Evolutionary conservation across 2,888 invertebrate species (phyloP).

Genomic region (Eupelmus urozonus): DNA sequence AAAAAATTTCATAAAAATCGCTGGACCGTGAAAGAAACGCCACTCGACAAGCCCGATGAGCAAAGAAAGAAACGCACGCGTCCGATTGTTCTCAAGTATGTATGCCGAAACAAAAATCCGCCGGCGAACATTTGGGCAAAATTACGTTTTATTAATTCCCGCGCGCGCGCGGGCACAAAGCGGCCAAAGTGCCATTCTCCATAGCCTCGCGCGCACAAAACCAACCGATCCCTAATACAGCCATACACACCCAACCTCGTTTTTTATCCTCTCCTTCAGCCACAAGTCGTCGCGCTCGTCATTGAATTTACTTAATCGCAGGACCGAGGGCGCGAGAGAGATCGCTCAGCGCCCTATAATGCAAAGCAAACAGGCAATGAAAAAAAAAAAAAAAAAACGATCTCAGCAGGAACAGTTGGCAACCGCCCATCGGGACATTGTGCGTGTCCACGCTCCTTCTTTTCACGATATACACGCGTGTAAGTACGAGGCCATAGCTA

Average conservation of each 20-base stretch:
- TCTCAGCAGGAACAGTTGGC: slow-evolving; percentile 74
- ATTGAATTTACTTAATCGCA: slow-evolving; percentile 58
- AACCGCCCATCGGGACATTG: slow-evolving; percentile 76
- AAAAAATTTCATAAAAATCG: slow-evolving; percentile 12
- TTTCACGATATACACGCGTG: slow-evolving; percentile 41
- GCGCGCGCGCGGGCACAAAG: slow-evolving; percentile 4
- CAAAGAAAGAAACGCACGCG: not conserved
- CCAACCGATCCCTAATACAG: slow-evolving; percentile 19
- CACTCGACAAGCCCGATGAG: no score
- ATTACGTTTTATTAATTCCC: slow-evolving; percentile 43
- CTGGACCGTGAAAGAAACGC: not conserved
- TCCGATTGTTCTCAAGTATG: slow-evolving; percentile 17
- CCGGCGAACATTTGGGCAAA: slow-evolving; percentile 29
- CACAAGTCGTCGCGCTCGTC: slow-evolving; percentile 37
- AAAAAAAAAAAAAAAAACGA: slow-evolving; percentile 37
- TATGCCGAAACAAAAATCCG: not conserved
- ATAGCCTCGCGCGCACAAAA: not conserved
- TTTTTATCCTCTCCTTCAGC: not conserved
- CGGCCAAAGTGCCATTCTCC: not conserved
- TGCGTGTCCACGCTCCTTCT: slow-evolving; percentile 63
- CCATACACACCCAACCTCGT: not conserved
- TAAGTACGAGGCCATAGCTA: slow-evolving; percentile 17
- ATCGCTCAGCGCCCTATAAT: not conserved
- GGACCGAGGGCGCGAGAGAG: slow-evolving; percentile 14
- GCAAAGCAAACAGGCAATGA: not conserved